These are phyloP conservation scores for Ennomos fuscantarius DNA, from an alignment of 2,888 invertebrate species.

Conservation along the genomic window DNA sequence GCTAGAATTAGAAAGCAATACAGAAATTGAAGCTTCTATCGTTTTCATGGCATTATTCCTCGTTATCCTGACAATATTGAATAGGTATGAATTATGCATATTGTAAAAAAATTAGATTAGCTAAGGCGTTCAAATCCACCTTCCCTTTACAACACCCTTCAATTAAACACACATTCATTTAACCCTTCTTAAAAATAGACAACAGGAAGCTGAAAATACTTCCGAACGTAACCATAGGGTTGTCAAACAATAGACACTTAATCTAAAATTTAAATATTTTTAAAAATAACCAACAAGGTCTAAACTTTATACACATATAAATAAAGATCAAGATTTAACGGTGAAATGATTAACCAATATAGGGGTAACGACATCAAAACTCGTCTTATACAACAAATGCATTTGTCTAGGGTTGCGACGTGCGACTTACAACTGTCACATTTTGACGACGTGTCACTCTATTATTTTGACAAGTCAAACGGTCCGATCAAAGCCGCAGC, in stretches of 20 bases:
- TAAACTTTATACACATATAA: constrained; percentile 40
- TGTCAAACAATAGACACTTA: constrained; percentile 60
- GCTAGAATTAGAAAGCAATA: constrained; percentile 11
- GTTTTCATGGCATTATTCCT: constrained; percentile 19
- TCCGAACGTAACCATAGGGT: constrained; percentile 57
- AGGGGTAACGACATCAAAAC: constrained; percentile 44
- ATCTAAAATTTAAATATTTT: constrained; percentile 53
- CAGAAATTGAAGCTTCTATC: constrained; percentile 16
- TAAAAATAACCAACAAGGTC: constrained; percentile 30
- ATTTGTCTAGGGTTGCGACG: constrained; percentile 67
- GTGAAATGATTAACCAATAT: constrained; percentile 28
- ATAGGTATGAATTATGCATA: constrained; percentile 17
- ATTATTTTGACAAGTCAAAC: constrained; percentile 71
- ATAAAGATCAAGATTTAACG: constrained; percentile 40
- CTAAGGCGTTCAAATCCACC: constrained; percentile 51
- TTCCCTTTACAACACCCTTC: constrained; percentile 70
- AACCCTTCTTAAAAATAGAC: constrained; percentile 66
- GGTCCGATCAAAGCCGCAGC: constrained; percentile 47
- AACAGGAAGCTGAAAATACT: constrained; percentile 68
- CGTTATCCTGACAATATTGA: constrained; percentile 17
- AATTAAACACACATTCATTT: constrained; percentile 80
- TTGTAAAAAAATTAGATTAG: constrained; percentile 48
- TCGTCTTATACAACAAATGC: constrained; percentile 56
- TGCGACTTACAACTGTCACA: constrained; percentile 58
- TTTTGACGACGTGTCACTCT: constrained; percentile 66